A percentile compares a stretch with the other conserved stretches of the same genome.
Evolutionary conservation across 53 echinoderm and acorn worm genomes (phyloP).

Genomic region (Mesocentrotus franciscanus): DNA sequence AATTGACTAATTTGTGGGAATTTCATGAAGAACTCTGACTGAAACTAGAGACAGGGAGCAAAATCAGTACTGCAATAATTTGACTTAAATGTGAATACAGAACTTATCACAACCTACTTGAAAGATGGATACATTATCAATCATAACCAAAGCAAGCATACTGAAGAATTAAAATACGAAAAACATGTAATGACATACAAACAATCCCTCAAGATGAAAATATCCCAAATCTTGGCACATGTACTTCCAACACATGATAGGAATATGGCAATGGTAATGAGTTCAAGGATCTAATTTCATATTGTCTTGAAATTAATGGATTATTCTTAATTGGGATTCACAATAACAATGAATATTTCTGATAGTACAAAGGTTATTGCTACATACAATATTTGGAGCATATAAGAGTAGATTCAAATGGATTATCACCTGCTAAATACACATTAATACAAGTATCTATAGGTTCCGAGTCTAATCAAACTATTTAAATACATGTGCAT

Average conservation of each 20-base stretch:
- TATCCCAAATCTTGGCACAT: background rate
- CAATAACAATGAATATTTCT: too few relatives aligned
- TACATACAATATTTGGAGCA: too few relatives aligned
- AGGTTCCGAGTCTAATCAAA: too few relatives aligned
- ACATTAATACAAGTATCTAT: too few relatives aligned
- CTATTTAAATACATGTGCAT: too few relatives aligned
- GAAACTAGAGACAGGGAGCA: background rate
- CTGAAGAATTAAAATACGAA: background rate
- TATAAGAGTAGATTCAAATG: too few relatives aligned
- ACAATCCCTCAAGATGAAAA: conserved; percentile 5
- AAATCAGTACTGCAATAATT: background rate
- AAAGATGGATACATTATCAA: background rate
- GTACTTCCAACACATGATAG: background rate
- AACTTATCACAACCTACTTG: background rate
- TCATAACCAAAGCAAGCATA: background rate
- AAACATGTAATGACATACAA: background rate
- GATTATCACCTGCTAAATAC: too few relatives aligned
- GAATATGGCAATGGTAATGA: background rate
- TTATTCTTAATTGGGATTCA: too few relatives aligned
- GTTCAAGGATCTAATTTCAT: too few relatives aligned
- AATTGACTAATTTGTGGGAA: too few relatives aligned
- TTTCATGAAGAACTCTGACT: background rate
- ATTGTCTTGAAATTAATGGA: too few relatives aligned
- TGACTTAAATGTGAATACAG: background rate
- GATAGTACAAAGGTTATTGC: too few relatives aligned